Percentiles rank a stretch among this genome's conserved stretches.
These are phyloP conservation scores for Natrix natrix DNA, from an alignment of 2,797 vertebrate species.

Conservation along the genomic window DNA sequence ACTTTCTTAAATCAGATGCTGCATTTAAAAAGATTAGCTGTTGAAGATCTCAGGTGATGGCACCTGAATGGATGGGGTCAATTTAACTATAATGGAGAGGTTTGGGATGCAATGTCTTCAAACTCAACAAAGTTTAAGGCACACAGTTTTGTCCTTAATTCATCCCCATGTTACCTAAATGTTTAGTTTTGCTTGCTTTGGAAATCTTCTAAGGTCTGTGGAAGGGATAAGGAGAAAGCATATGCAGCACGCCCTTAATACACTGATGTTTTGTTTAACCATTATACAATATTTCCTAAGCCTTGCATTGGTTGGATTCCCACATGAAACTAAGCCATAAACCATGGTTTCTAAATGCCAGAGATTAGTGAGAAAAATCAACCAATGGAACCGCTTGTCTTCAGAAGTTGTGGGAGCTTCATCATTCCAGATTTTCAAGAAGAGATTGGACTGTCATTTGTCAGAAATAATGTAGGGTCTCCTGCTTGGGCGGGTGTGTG, in stretches of 20 bases:
- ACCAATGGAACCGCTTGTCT: no score
- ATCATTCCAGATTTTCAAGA: no score
- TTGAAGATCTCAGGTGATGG: neutral
- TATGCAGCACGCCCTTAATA: neutral
- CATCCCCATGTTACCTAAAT: neutral
- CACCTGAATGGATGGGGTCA: neutral
- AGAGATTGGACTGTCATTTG: no score
- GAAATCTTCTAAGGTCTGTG: neutral
- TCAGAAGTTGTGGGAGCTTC: no score
- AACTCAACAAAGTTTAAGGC: neutral
- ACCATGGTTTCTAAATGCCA: neutral
- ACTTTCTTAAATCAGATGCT: neutral
- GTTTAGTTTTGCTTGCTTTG: neutral
- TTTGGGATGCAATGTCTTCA: neutral
- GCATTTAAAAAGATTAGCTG: neutral
- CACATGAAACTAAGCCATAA: neutral
- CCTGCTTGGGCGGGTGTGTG: no score
- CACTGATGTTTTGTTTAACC: neutral
- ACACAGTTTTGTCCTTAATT: neutral
- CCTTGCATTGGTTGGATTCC: neutral
- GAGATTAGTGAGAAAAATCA: neutral
- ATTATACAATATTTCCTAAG: neutral
- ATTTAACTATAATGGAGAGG: neutral
- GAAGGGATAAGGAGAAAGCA: neutral
- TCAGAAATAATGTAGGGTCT: no score